Evolutionary conservation across 1,140 invertebrate genomes (phyloP), one percentile per base, ranked within the genome.

Genomic region (Diabrotica undecimpunctata): DNA sequence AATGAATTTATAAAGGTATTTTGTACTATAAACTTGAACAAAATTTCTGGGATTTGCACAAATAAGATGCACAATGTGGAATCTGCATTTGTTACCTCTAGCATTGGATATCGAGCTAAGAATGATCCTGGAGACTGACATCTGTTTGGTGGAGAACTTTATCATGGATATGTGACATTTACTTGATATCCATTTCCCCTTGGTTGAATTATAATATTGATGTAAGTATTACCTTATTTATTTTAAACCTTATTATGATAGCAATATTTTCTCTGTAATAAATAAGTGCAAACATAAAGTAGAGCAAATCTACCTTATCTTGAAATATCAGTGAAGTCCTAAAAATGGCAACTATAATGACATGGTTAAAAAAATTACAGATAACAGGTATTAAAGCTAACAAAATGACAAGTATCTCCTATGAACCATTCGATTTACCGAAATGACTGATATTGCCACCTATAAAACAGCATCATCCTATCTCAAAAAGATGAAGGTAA

Each of bases 101-200:
- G 68, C 57, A 68, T 76, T 65, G 74, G 74, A 59, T 74, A 75
- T 68, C 70, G 75, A 72, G 75, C 75, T 38, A 78, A 75, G 58
- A 78, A 76, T 70, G 77, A 78, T 69, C 77, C 77, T 64, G 77
- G 77, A 52, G 77, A 78, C 75, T 78, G 77, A 78, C 77, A 74
- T 66, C 67, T 55, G 64, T 64, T 67, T 9, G 25, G 60, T 46
- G 51, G 25, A 61, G 52, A 13, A 50, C 57, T 53, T 41, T 69
- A 73, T 59, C 63, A 74, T 74, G 72, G 67, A 69, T 70, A 72
- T 74, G 65, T 76, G 74, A 76, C 73, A 64, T 66, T 69, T 62
- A 76, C 68, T 75, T 76, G 74, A 76, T 76, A 65, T 70, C 65
- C 60, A 64, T 66, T 67, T 50, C 41, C 53, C 9, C 54, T 65